phyloP scores from a whole-genome alignment of 1,140 invertebrate species.

The Panagrolaimus sp. region DNA sequence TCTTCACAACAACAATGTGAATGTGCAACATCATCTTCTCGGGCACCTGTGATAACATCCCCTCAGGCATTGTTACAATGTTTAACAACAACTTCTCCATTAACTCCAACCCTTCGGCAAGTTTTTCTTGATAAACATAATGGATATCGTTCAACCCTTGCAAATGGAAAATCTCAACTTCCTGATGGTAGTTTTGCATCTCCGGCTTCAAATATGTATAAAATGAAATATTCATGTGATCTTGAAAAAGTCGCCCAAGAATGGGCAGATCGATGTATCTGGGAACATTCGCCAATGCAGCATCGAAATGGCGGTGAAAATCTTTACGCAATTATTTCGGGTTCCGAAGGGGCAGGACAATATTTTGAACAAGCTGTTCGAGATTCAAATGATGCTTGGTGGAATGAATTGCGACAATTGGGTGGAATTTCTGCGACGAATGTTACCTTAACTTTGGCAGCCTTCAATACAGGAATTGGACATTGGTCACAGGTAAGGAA shows the following conservation, averaged over 20 bases:
- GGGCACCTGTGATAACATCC: too few species aligned
- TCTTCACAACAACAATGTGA: too few species aligned
- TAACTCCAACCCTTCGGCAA: too few species aligned
- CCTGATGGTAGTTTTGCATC: background rate
- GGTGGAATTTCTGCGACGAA: background rate
- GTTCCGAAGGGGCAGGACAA: background rate
- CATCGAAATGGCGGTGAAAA: slow-evolving; percentile 12
- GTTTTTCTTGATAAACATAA: background rate
- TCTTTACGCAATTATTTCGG: background rate
- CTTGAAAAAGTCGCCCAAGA: slow-evolving; percentile 8
- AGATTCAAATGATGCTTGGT: background rate
- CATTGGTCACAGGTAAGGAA: slow-evolving; percentile 11
- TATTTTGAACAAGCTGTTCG: background rate
- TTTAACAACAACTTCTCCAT: too few species aligned
- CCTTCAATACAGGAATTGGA: background rate
- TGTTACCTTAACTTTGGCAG: background rate
- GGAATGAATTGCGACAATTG: background rate
- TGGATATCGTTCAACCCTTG: background rate
- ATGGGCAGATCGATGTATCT: slow-evolving; percentile 1
- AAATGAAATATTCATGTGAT: slow-evolving; percentile 3
- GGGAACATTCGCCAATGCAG: background rate
- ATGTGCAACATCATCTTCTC: too few species aligned
- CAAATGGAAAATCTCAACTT: background rate
- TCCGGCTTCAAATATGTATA: background rate
- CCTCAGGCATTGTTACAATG: too few species aligned